Percentiles rank a stretch among this genome's conserved stretches.
These are phyloP conservation scores for Altica lythri DNA, from an alignment of 2,888 invertebrate genomes.

Conservation along the genomic window DNA sequence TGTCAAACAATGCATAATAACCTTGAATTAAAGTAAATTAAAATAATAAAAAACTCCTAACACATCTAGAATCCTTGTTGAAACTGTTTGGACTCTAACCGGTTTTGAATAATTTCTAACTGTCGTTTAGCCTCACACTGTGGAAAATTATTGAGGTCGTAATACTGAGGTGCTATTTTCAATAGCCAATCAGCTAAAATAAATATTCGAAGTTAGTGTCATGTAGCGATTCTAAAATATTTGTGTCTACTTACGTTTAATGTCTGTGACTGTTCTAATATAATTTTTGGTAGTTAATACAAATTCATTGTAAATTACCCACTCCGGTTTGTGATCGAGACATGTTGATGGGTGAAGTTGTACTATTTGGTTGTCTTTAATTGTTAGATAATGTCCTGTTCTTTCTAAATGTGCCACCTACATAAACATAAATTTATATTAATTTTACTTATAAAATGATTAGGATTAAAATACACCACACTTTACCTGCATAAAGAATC, in stretches of 20 bases:
- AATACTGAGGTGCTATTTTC: constrained; percentile 96
- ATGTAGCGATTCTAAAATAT: too few species aligned
- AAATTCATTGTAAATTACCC: constrained; percentile 99
- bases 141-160: constrained; percentile 97
- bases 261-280: constrained; percentile 97
- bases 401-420: constrained; percentile 96
- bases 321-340: constrained; percentile 99
- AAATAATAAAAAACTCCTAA: constrained; percentile 5
- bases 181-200: constrained; percentile 88
- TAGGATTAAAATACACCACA: too few species aligned
- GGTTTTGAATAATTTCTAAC: constrained; percentile 82
- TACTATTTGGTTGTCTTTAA: constrained; percentile 99
- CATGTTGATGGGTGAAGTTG: constrained; percentile 99
- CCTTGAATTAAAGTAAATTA: not conserved
- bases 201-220: constrained; percentile 6
- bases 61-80: constrained; percentile 81
- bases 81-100: constrained; percentile 84
- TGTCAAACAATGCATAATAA: not conserved
- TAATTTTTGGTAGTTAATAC: constrained; percentile 99
- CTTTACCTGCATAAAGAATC: constrained; percentile 98
- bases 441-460: too few species aligned
- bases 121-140: constrained; percentile 95
- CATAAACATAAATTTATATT: too few species aligned
- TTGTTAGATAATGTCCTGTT: constrained; percentile 97
- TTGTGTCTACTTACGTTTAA: constrained; percentile 81